phyloP scores from a whole-genome alignment of 2,113 vertebrate species.

The Enhydra lutris region DNA sequence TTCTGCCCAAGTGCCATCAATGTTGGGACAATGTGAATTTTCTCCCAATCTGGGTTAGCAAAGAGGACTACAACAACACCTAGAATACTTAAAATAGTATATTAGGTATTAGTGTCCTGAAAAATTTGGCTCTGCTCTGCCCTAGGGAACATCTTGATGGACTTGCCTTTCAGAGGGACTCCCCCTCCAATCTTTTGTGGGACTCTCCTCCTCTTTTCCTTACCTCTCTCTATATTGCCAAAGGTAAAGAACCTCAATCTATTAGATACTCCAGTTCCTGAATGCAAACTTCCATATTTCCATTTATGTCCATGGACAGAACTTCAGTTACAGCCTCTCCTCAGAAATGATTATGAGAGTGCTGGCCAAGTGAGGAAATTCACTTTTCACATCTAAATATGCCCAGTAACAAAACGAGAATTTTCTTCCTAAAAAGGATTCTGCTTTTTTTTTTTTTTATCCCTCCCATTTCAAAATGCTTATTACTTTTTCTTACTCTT shows the following conservation, averaged over 20 bases:
- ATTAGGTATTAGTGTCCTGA: background rate
- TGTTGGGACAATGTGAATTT: background rate
- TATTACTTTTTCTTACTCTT: background rate
- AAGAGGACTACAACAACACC: no score
- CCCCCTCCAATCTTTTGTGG: fast-evolving
- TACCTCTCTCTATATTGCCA: background rate
- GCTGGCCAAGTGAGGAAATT: background rate
- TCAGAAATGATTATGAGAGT: background rate
- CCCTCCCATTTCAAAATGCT: background rate
- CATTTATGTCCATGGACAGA: background rate
- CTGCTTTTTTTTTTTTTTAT: background rate
- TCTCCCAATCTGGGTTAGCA: background rate
- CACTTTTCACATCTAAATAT: background rate
- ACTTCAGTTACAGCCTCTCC: background rate
- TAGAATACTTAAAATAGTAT: background rate
- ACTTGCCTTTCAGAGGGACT: background rate
- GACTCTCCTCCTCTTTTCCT: background rate
- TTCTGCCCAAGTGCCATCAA: background rate
- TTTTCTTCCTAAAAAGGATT: background rate
- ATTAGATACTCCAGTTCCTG: background rate
- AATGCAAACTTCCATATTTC: background rate
- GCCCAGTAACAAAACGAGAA: background rate
- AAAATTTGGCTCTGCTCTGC: background rate
- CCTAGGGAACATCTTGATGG: background rate
- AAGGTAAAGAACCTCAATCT: background rate